A percentile compares a stretch with the other conserved stretches of the same genome.
phyloP scores from a whole-genome alignment of 2,888 invertebrate genomes.

The Athalia rosae region DNA sequence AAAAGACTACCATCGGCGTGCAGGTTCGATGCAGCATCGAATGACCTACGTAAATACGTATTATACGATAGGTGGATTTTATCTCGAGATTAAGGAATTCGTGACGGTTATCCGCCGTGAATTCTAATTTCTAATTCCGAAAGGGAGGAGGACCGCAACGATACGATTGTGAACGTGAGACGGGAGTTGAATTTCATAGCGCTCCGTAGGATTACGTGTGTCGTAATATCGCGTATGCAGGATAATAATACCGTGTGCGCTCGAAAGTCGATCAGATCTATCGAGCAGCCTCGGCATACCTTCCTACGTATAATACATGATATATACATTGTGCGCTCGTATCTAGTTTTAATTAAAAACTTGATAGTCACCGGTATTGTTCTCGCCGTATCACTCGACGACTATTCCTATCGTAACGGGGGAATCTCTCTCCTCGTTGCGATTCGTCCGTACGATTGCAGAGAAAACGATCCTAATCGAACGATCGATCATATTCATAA shows the following conservation, averaged over 20 bases:
- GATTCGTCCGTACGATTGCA: constrained; percentile 1
- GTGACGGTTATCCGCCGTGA: too few species aligned
- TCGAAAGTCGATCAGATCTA: not conserved
- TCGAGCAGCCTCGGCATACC: not conserved
- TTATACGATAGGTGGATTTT: constrained; percentile 8
- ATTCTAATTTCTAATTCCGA: too few species aligned
- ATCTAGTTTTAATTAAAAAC: constrained; percentile 1
- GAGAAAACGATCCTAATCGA: constrained; percentile 12
- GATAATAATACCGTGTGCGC: too few species aligned
- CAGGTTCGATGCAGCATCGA: not conserved
- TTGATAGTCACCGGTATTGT: not conserved
- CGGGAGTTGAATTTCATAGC: too few species aligned
- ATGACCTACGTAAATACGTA: not conserved
- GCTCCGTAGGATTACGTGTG: too few species aligned
- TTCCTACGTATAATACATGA: not conserved
- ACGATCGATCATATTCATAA: constrained; percentile 30
- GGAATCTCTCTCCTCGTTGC: not conserved
- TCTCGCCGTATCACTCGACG: constrained; percentile 18
- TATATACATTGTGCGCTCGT: too few species aligned
- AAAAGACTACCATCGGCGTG: not conserved
- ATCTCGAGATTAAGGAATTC: constrained; percentile 20
- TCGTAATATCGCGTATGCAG: too few species aligned
- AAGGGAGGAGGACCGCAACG: too few species aligned
- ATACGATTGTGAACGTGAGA: too few species aligned
- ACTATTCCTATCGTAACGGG: not conserved